These are phyloP conservation scores for silkworm (Bombyx mori) DNA, from an alignment of 1,140 invertebrate species.

Conservation along the genomic window ASM3026992v2 NC_085127.1:13587501-13588000, in stretches of 20 bases:
- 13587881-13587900: constrained; percentile 97
- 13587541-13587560: constrained; percentile 40
- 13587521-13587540: constrained; percentile 50
- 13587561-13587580: constrained; percentile 39
- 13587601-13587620: constrained; percentile 59
- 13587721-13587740: constrained; percentile 49
- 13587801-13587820: constrained; percentile 88
- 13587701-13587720: constrained; percentile 13
- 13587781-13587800: constrained; percentile 54
- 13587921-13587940: not conserved
- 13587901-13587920: constrained; percentile 75
- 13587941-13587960: not conserved
- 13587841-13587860: constrained; percentile 96
- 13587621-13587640: constrained; percentile 18
- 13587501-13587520: constrained; percentile 20
- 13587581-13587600: constrained; percentile 36
- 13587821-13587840: constrained; percentile 97
- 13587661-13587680: constrained; percentile 33
- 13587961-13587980: not conserved
- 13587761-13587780: constrained; percentile 49
- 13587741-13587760: constrained; percentile 56
- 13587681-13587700: constrained; percentile 13
- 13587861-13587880: constrained; percentile 95
- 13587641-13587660: constrained; percentile 8
- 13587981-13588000: not conserved